Conservation (phyloP, 2,797 vertebrate species). For the Apogon talboti region DNA sequence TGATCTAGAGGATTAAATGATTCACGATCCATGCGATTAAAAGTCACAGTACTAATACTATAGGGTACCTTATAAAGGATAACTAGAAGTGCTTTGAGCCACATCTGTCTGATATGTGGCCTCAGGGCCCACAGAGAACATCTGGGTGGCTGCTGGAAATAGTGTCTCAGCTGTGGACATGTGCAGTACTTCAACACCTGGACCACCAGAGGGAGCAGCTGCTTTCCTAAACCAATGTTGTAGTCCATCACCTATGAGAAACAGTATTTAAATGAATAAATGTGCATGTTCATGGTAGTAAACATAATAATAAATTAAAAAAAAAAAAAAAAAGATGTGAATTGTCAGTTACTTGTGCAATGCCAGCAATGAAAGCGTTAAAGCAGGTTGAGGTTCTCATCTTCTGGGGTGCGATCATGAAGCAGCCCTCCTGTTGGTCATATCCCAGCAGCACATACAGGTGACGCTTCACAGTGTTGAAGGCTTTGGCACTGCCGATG, state of each 20-base stretch:
- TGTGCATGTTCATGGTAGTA: not conserved
- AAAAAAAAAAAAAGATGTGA: not conserved
- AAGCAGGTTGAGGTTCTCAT: constrained; percentile 98
- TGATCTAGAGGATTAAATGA: not conserved
- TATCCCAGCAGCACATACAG: constrained; percentile 95
- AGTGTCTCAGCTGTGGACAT: constrained; percentile 97
- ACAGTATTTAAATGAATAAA: not conserved
- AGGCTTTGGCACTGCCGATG: constrained; percentile 97
- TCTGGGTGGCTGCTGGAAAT: constrained; percentile 97
- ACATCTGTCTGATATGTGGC: constrained; percentile 98
- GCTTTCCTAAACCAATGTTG: constrained; percentile 95
- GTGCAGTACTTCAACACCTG: constrained; percentile 98
- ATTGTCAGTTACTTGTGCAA: constrained; percentile 89
- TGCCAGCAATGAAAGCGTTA: constrained; percentile 97
- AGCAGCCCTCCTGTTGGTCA: constrained; percentile 98
- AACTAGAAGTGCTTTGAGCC: constrained; percentile 96
- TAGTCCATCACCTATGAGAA: constrained; percentile 95
- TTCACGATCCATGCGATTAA: not conserved
- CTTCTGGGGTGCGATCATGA: constrained; percentile 99
- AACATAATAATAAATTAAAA: not conserved
- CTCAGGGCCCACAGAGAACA: constrained; percentile 97
- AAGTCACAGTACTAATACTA: not conserved
- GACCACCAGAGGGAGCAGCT: constrained; percentile 96
- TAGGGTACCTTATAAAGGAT: constrained; percentile 95
- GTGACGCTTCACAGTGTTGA: constrained; percentile 98